These are phyloP conservation scores for Botrylloides violaceus DNA, from an alignment of 23 tunicate species.

Conservation along the genomic window DNA sequence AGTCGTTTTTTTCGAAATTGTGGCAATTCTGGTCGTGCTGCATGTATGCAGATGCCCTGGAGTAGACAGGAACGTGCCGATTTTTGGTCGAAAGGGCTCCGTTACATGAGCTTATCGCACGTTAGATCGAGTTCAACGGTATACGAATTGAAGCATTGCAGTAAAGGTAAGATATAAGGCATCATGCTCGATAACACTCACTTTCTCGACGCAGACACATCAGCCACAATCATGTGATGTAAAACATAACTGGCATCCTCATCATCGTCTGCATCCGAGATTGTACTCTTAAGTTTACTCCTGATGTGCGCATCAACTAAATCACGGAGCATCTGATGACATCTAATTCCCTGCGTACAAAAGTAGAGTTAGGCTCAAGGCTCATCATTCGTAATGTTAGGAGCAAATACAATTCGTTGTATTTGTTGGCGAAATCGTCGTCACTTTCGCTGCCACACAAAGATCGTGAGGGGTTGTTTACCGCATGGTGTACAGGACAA, in stretches of 20 bases:
- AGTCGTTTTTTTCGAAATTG: no score
- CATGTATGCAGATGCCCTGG: neutral
- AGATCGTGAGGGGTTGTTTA: neutral
- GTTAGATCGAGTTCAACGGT: neutral
- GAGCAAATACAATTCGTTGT: neutral
- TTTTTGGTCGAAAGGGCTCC: neutral
- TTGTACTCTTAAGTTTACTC: neutral
- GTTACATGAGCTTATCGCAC: no score
- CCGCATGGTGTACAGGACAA: neutral
- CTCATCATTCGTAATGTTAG: no score
- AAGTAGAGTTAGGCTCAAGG: no score
- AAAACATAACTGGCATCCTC: neutral
- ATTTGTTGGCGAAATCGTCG: neutral
- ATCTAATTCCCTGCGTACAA: neutral
- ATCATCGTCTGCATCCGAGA: neutral
- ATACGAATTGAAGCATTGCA: no score
- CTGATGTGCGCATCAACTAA: neutral
- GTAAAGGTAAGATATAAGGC: neutral
- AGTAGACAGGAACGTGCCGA: neutral
- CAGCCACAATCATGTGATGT: neutral
- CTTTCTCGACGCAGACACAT: neutral
- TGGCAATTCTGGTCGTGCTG: neutral
- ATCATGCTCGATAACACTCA: no score
- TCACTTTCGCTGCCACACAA: neutral
- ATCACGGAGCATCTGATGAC: neutral